A percentile compares a stretch with the other conserved stretches of the same genome.
These are phyloP conservation scores for Lordiphosa collinella DNA, from an alignment of 1,140 invertebrate species.

Conservation along the genomic window DNA sequence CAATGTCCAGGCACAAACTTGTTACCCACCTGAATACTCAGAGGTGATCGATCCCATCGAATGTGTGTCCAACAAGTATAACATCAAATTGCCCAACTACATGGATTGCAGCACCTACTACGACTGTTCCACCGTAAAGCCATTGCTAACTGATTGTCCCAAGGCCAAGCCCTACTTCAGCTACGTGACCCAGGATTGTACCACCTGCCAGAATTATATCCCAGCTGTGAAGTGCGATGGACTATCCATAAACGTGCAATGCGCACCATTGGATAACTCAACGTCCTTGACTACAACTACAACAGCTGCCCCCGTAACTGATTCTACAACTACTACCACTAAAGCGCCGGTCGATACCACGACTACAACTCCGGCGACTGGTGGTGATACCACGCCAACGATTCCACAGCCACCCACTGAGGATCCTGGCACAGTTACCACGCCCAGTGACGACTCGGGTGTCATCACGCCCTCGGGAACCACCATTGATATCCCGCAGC, in stretches of 20 bases:
- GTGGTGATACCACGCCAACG: background rate
- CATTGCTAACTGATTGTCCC: background rate
- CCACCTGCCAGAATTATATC: slow-evolving; percentile 23
- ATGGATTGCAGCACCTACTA: slow-evolving; percentile 33
- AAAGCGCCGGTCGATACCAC: slow-evolving; percentile 6
- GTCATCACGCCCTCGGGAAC: slow-evolving; percentile 19
- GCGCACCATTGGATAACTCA: slow-evolving; percentile 5
- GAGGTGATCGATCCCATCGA: slow-evolving; percentile 8
- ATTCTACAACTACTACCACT: background rate
- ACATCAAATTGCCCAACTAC: slow-evolving; percentile 46
- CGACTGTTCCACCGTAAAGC: background rate
- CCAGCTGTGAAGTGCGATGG: slow-evolving; percentile 25
- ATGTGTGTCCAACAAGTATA: slow-evolving; percentile 6
- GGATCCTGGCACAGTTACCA: background rate
- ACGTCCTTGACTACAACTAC: background rate
- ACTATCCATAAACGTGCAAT: slow-evolving; percentile 3
- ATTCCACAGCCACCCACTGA: slow-evolving; percentile 13
- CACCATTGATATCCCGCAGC: slow-evolving; percentile 34
- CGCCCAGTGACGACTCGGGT: slow-evolving; percentile 1
- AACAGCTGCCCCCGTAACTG: background rate
- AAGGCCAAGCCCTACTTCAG: slow-evolving; percentile 17
- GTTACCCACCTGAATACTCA: slow-evolving; percentile 18
- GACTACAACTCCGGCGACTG: slow-evolving; percentile 2
- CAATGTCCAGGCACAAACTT: slow-evolving; percentile 17
- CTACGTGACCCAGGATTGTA: slow-evolving; percentile 29